phyloP scores from a whole-genome alignment of 2,113 vertebrate species.

The Spea multiplicata region DNA sequence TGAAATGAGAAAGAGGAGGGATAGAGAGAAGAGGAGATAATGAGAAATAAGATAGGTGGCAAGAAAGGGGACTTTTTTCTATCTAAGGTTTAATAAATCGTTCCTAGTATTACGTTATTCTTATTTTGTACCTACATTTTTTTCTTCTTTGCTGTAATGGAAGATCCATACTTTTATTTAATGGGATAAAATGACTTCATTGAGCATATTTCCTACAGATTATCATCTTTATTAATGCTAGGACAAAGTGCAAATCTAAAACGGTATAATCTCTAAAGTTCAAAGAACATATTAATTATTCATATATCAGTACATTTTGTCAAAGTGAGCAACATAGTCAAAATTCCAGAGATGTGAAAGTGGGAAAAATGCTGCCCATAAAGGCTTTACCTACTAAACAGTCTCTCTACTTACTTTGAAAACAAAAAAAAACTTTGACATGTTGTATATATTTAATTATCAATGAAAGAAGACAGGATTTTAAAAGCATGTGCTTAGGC shows the following conservation, averaged over 20 bases:
- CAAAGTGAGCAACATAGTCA: constrained; percentile 3
- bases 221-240: constrained; percentile 35
- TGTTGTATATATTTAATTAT: too few relatives aligned
- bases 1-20: too few relatives aligned
- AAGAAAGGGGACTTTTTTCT: too few relatives aligned
- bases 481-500: too few relatives aligned
- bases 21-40: too few relatives aligned
- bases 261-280: constrained; percentile 31
- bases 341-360: constrained; percentile 33
- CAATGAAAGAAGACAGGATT: too few relatives aligned
- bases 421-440: too few relatives aligned
- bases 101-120: neutral
- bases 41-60: too few relatives aligned
- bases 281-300: constrained; percentile 35
- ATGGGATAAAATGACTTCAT: constrained; percentile 22
- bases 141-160: neutral
- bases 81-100: too few relatives aligned
- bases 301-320: constrained; percentile 14
- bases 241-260: constrained; percentile 37
- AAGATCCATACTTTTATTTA: neutral
- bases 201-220: constrained; percentile 18
- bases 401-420: neutral
- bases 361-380: constrained; percentile 27
- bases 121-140: neutral
- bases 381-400: neutral